Percentiles rank a stretch among this genome's conserved stretches.
phyloP scores from a whole-genome alignment of 2,113 vertebrate genomes.

The Myocastor coypus region DNA sequence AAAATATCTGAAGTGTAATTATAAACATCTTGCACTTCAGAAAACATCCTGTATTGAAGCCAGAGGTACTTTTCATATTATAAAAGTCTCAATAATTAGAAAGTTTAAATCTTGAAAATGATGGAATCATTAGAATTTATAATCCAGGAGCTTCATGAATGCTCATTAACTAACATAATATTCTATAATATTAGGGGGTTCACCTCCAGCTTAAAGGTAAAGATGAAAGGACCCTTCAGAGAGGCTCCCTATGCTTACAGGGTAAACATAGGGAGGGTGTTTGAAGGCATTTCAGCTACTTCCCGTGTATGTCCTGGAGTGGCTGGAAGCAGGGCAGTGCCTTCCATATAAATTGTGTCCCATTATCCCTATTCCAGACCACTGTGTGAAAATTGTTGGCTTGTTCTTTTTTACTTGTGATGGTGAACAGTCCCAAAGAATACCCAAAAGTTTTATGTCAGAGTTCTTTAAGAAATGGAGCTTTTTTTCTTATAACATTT shows the following conservation, averaged over 20 bases:
- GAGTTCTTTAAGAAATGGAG: not conserved
- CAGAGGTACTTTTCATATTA: not conserved
- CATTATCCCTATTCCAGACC: not conserved
- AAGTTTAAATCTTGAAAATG: slow-evolving; percentile 21
- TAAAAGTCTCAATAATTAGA: slow-evolving; percentile 2
- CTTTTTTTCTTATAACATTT: not conserved
- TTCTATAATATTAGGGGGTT: not conserved
- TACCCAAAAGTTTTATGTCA: not conserved
- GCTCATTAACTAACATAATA: not conserved
- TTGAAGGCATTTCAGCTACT: not conserved
- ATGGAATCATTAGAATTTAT: slow-evolving; percentile 8
- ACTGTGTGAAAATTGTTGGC: not conserved
- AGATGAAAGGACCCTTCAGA: not conserved
- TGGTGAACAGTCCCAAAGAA: not conserved
- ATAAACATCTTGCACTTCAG: not conserved
- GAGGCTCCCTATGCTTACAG: not conserved
- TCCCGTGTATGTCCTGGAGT: not conserved
- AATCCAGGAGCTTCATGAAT: not conserved
- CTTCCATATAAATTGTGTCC: not conserved
- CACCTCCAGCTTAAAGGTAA: not conserved
- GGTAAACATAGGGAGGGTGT: not conserved
- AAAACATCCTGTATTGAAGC: not conserved
- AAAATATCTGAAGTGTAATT: slow-evolving; percentile 3
- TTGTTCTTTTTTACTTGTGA: not conserved
- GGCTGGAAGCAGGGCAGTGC: not conserved